Conservation (phyloP, 2,113 vertebrate species). For the Genyomyrus donnyi region DNA sequence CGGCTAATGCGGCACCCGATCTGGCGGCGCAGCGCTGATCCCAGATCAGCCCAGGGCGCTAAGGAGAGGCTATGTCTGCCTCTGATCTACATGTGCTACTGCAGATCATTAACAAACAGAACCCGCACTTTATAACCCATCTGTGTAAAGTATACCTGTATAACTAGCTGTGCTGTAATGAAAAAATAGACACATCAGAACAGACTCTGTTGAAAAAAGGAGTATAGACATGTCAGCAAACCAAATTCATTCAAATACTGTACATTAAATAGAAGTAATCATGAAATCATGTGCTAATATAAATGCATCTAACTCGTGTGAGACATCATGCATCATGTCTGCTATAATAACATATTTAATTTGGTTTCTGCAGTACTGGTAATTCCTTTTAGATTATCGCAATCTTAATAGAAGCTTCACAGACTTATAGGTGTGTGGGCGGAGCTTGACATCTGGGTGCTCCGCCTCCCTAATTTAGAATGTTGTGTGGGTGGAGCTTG, state of each 20-base stretch:
- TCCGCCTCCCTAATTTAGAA: neutral
- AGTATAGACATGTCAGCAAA: neutral
- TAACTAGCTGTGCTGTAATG: neutral
- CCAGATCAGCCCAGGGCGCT: neutral
- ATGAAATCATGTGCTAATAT: neutral
- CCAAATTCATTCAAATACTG: neutral
- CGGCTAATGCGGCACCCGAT: neutral
- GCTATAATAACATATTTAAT: neutral
- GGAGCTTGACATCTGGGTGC: neutral
- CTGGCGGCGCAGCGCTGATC: neutral
- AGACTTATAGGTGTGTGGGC: neutral
- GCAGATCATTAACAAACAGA: neutral
- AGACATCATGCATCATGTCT: neutral
- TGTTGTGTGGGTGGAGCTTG: neutral
- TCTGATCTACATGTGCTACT: neutral
- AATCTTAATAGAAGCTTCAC: neutral
- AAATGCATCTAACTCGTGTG: neutral
- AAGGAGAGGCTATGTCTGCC: neutral
- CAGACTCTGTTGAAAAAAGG: neutral
- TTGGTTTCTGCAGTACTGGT: neutral
- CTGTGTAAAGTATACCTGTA: neutral
- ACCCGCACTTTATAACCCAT: neutral
- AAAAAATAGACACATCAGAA: neutral
- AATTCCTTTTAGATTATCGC: neutral
- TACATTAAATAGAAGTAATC: neutral